These are phyloP conservation scores for Crocodylus rhombifer DNA, from an alignment of 2,797 vertebrate species.

Conservation along the genomic window DNA sequence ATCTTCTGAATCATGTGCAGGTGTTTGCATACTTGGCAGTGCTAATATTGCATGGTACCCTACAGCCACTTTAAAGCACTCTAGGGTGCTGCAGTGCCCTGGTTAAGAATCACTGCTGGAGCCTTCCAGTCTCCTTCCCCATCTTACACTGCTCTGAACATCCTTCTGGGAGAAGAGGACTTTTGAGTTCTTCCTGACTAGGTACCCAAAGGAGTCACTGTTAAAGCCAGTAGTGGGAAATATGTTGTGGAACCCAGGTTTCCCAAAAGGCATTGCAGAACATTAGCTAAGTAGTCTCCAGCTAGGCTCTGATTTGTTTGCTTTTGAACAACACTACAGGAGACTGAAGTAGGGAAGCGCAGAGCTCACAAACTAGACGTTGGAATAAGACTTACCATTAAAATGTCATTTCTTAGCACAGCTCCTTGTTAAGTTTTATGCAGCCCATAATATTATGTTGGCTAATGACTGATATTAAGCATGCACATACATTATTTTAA, in stretches of 20 bases:
- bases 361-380: constrained; percentile 1
- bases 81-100: no score
- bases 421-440: constrained; percentile 3
- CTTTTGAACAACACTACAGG: background rate
- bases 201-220: background rate
- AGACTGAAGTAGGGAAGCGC: constrained; percentile 2
- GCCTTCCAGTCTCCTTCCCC: background rate
- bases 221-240: background rate
- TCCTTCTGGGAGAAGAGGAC: background rate
- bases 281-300: background rate
- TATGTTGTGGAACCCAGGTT: background rate
- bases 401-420: background rate
- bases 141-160: background rate
- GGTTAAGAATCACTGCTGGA: no score
- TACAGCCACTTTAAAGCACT: no score
- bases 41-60: no score
- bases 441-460: background rate
- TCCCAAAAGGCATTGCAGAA: background rate
- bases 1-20: no score
- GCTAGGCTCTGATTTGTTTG: background rate
- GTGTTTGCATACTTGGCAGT: no score
- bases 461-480: background rate
- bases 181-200: background rate
- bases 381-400: background rate
- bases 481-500: constrained; percentile 40